A percentile compares a stretch with the other conserved stretches of the same genome.
Conservation (phyloP, 1,140 invertebrate species). For the Coelopa frigida region DNA sequence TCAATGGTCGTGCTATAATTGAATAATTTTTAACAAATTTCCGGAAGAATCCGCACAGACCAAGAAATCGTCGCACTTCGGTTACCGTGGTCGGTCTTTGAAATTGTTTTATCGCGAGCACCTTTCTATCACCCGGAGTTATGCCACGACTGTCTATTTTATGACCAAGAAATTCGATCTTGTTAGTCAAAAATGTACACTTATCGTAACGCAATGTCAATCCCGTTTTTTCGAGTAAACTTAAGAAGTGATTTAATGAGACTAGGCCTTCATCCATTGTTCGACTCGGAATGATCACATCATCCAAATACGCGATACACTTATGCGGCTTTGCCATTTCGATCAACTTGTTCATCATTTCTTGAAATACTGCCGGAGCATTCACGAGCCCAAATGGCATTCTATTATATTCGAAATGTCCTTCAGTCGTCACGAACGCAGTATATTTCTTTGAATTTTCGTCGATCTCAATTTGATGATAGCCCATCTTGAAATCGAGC, state of each 20-base stretch:
- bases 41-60: conserved; percentile 17
- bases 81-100: not conserved
- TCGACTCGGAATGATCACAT: conserved; percentile 19
- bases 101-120: conserved; percentile 1
- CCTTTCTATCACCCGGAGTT: not conserved
- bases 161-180: conserved; percentile 5
- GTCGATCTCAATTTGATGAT: conserved; percentile 46
- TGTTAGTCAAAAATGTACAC: conserved; percentile 5
- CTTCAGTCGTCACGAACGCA: conserved; percentile 36
- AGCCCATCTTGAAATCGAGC: conserved; percentile 46
- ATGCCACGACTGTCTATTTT: conserved; percentile 22
- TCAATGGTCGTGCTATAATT: conserved; percentile 30
- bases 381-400: conserved; percentile 27
- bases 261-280: conserved; percentile 17
- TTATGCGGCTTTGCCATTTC: not conserved
- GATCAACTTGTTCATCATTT: conserved; percentile 32
- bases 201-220: conserved; percentile 5
- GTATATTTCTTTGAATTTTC: conserved; percentile 39
- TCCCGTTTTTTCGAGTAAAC: not conserved
- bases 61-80: conserved; percentile 2
- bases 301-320: conserved; percentile 22
- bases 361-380: conserved; percentile 42
- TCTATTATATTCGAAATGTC: conserved; percentile 23
- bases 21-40: conserved; percentile 46
- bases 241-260: conserved; percentile 6